phyloP scores from a whole-genome alignment of 1,140 invertebrate species.

The Lepidotrigona ventralis region DNA sequence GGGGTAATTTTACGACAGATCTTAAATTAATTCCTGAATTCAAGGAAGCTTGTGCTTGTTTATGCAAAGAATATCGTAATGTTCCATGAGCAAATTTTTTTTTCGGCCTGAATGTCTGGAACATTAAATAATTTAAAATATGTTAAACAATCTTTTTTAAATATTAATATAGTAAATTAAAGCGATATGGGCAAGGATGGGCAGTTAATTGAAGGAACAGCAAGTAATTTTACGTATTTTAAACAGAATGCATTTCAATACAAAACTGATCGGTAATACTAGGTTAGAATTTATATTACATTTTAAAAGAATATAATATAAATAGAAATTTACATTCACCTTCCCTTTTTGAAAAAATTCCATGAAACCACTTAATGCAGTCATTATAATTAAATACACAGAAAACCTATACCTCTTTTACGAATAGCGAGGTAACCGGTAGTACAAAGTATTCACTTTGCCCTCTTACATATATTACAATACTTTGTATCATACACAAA shows the following conservation, averaged over 20 bases:
- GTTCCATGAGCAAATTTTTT: conserved; percentile 96
- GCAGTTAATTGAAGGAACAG: not conserved
- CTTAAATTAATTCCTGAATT: conserved; percentile 96
- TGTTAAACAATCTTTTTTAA: not conserved
- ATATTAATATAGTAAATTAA: not conserved
- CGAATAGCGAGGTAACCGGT: conserved; percentile 16
- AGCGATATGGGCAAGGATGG: conserved; percentile 1
- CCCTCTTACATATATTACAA: not conserved
- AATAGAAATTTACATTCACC: conserved; percentile 77
- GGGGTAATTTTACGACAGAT: conserved; percentile 91
- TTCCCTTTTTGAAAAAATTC: conserved; percentile 92
- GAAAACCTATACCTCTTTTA: not conserved
- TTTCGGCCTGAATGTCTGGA: conserved; percentile 92
- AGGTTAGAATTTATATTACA: conserved; percentile 27
- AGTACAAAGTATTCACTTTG: conserved; percentile 12
- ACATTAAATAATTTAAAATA: conserved; percentile 3
- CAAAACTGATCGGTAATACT: conserved; percentile 2
- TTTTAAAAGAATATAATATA: not conserved
- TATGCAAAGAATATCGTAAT: conserved; percentile 94
- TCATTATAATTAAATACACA: conserved; percentile 55
- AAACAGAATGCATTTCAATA: not conserved
- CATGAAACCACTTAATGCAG: conserved; percentile 85
- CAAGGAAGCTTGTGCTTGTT: conserved; percentile 95
- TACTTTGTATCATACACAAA: not conserved
- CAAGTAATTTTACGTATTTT: no score